These are phyloP conservation scores for Chionodraco myersi DNA, from an alignment of 2,113 vertebrate species.

Conservation along the genomic window DNA sequence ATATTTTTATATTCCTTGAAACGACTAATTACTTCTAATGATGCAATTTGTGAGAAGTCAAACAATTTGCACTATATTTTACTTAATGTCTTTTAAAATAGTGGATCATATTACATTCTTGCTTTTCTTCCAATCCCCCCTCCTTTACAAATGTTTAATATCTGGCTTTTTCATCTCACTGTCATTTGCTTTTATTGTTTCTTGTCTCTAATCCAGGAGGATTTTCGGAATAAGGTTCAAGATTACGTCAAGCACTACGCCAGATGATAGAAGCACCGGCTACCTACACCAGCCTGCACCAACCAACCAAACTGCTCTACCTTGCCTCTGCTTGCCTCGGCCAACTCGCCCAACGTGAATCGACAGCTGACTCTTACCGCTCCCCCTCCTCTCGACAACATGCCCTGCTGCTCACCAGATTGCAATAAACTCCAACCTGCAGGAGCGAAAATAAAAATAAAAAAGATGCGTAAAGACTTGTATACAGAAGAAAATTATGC, in stretches of 20 bases:
- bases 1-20: neutral
- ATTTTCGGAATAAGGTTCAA: conserved; percentile 94
- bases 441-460: conserved; percentile 22
- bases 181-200: neutral
- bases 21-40: neutral
- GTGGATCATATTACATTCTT: neutral
- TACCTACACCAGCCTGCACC: conserved; percentile 41
- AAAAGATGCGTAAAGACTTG: conserved; percentile 45
- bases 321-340: conserved; percentile 69
- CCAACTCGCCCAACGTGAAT: conserved; percentile 57
- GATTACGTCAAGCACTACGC: conserved; percentile 95
- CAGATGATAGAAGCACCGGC: conserved; percentile 89
- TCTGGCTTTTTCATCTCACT: neutral
- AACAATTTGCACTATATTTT: too few relatives aligned
- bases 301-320: conserved; percentile 72
- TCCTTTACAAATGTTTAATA: neutral
- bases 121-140: neutral
- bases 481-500: conserved; percentile 44
- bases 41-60: neutral
- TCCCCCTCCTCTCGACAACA: neutral
- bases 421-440: conserved; percentile 64
- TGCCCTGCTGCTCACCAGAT: conserved; percentile 25
- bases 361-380: conserved; percentile 44
- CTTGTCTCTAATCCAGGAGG: conserved; percentile 84
- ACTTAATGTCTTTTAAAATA: neutral